Evolutionary conservation across 2,797 vertebrate genomes (phyloP), one percentile per base, ranked within the genome.

Genomic region (Steatocranus sp.): DNA sequence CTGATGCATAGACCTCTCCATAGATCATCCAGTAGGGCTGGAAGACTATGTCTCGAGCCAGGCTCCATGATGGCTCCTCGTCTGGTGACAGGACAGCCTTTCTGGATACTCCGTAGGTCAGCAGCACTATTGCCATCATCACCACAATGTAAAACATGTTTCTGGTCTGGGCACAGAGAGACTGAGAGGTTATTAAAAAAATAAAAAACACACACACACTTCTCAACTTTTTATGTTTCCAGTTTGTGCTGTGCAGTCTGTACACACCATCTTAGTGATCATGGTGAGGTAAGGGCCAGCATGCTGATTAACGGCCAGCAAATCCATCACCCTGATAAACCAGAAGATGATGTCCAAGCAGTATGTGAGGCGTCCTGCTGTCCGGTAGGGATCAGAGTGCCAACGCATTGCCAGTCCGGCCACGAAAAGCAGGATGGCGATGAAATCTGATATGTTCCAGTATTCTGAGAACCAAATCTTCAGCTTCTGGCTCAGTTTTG

Each of bases 21-120:
- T 97, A 99, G 66, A 99, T 99, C 98, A 99, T 99, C 97, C 98
- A 99, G 88, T 99, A 99, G 2, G 99, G 99, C 12, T 99, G 96
- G 92, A 98, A 99, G 9, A 99, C 96, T 6, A 98, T 94, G 78
- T 99, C 97, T 81, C 95, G 95, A 15, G 97, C 97, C 1, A 99
- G 94, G 20, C 84, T 94, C 98, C 99, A 99, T 14, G 98, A 98
- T 0, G 98, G 97, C 38, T 95, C 93, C 63, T 99, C 97, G 1
- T 96, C 14, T n/a, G 98, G 98, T 0, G 97, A 98, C 75, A 99
- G 95, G 86, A 99, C 98, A 74, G 99, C 97, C 91, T 99, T 98
- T 83, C 99, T 97, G 18, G 98, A 97, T 54, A 99, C 98, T 1
- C 98, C 99, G 9, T 98, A 99, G 92, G 98, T 99, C 91, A 99